A percentile compares a stretch with the other conserved stretches of the same genome.
These are phyloP conservation scores for Catamblyrhynchus diadema DNA, from an alignment of 2,797 vertebrate genomes.

Conservation along the genomic window DNA sequence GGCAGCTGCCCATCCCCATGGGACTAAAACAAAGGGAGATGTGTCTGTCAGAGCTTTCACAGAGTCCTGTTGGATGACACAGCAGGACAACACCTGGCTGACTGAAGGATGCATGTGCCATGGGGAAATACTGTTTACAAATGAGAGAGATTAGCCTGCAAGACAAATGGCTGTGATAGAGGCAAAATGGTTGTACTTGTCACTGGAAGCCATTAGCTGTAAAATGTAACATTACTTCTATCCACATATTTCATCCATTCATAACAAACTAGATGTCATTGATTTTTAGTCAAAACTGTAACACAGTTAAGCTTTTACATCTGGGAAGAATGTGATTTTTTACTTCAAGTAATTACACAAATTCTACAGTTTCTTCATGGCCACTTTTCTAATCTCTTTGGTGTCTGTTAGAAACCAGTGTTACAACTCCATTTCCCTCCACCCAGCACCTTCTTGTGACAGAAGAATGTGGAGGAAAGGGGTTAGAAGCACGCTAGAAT, in stretches of 20 bases:
- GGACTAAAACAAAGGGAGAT: not conserved
- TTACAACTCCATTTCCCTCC: not conserved
- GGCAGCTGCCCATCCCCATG: not conserved
- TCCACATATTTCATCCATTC: not conserved
- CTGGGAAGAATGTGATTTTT: not conserved
- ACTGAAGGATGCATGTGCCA: not conserved
- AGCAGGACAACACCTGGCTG: not conserved
- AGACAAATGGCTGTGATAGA: not conserved
- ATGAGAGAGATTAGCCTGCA: not conserved
- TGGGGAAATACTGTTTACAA: not conserved
- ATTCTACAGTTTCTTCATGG: not conserved
- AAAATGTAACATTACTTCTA: not conserved
- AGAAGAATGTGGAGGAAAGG: not conserved
- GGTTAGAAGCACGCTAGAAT: fast-evolving
- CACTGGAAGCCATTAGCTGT: not conserved
- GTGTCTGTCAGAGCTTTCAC: not conserved
- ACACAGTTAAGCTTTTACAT: not conserved
- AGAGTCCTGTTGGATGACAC: not conserved
- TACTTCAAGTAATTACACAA: not conserved
- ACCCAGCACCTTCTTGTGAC: not conserved
- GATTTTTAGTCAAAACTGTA: not conserved
- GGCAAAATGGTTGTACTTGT: not conserved
- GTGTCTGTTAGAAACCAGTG: not conserved
- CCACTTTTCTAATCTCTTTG: not conserved
- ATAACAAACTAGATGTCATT: not conserved